Conservation (phyloP, 2,888 invertebrate species). For the Xestia xanthographa region DNA sequence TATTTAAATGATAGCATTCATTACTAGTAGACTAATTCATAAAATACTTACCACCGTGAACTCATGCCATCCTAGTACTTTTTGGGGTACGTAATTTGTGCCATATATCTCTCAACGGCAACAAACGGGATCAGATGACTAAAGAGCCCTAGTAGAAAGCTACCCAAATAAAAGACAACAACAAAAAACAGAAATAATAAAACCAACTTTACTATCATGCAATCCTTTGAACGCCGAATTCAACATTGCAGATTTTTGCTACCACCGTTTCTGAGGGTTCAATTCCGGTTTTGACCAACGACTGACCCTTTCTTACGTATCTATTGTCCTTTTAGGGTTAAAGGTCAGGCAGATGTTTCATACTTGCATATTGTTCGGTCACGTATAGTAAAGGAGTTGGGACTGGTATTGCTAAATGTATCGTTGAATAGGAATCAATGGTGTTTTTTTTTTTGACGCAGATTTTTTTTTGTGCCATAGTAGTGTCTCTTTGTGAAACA, state of each 20-base stretch:
- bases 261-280: conserved; percentile 29
- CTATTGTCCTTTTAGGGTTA: conserved; percentile 75
- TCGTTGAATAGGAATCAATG: not conserved
- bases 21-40: too few species aligned
- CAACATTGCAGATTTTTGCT: conserved; percentile 21
- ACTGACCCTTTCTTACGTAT: conserved; percentile 76
- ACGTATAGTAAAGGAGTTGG: conserved; percentile 29
- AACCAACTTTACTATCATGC: not conserved
- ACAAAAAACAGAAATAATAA: not conserved
- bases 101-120: too few species aligned
- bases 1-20: too few species aligned
- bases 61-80: too few species aligned
- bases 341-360: conserved; percentile 83
- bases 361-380: conserved; percentile 59
- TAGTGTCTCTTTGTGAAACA: not conserved
- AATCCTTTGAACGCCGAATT: conserved; percentile 4
- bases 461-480: not conserved
- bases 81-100: too few species aligned
- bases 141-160: not conserved
- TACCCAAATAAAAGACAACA: not conserved
- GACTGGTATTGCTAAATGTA: conserved; percentile 22
- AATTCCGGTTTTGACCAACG: conserved; percentile 60
- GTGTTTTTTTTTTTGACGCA: not conserved
- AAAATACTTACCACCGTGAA: too few species aligned
- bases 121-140: too few species aligned